Evolutionary conservation across 2,797 vertebrate genomes (phyloP).

Genomic region (Lagorchestes hirsutus): DNA sequence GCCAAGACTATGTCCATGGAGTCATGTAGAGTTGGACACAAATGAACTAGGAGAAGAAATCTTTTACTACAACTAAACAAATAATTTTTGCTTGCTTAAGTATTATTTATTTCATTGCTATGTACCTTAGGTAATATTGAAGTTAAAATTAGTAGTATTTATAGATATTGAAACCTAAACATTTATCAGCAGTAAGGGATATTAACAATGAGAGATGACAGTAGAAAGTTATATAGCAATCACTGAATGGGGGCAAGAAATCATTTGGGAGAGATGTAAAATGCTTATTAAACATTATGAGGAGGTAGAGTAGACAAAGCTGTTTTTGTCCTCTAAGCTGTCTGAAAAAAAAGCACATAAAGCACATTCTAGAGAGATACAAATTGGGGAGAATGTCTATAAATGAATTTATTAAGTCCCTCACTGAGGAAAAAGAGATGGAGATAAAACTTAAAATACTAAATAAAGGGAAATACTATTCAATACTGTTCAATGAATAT

Average conservation of each 20-base stretch:
- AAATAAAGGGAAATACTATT: background rate
- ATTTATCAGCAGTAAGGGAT: background rate
- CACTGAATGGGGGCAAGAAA: background rate
- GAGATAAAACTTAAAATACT: background rate
- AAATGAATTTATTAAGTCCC: background rate
- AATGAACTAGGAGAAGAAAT: background rate
- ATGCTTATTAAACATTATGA: background rate
- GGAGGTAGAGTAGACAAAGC: background rate
- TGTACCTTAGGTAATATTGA: background rate
- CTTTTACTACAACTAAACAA: background rate
- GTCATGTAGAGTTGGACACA: background rate
- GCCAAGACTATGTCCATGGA: background rate
- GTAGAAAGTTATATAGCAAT: background rate
- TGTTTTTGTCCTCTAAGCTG: background rate
- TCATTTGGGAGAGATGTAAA: background rate
- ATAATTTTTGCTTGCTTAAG: background rate
- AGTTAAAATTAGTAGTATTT: background rate
- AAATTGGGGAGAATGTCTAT: background rate
- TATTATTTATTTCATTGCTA: background rate
- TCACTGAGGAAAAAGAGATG: background rate
- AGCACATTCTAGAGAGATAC: background rate
- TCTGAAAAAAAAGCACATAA: background rate
- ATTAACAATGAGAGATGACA: background rate
- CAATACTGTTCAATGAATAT: too few species aligned
- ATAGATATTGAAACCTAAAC: background rate